A percentile compares a stretch with the other conserved stretches of the same genome.
Conservation (phyloP, 1,140 invertebrate genomes). For the Calephelis virginiensis region DNA sequence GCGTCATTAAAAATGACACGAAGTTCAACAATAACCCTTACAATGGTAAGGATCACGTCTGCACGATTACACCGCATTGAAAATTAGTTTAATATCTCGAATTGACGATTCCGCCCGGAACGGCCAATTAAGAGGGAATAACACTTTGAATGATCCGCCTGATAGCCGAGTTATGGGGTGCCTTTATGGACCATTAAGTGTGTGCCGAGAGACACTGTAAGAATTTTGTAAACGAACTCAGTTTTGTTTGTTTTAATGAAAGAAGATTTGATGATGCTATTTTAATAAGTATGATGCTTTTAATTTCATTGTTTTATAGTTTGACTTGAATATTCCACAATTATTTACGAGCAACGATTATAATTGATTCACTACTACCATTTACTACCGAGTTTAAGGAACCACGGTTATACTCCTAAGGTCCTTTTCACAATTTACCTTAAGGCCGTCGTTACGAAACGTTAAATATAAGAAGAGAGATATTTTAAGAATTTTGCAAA, state of each 20-base stretch:
- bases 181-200: conserved; percentile 67
- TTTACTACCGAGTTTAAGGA: too few species aligned
- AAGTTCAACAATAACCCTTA: conserved; percentile 31
- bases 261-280: conserved; percentile 9
- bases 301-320: too few species aligned
- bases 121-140: conserved; percentile 72
- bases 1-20: conserved; percentile 34
- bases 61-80: conserved; percentile 68
- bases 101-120: conserved; percentile 66
- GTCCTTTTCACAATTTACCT: too few species aligned
- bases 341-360: too few species aligned
- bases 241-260: conserved; percentile 27
- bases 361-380: too few species aligned
- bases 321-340: too few species aligned
- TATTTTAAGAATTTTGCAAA: conserved; percentile 50
- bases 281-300: not conserved
- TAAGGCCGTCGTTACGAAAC: conserved; percentile 61
- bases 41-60: conserved; percentile 38
- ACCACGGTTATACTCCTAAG: too few species aligned
- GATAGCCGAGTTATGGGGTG: conserved; percentile 72
- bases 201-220: conserved; percentile 41
- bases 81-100: conserved; percentile 76
- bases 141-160: conserved; percentile 60
- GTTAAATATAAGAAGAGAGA: conserved; percentile 48
- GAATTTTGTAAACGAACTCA: conserved; percentile 50